Percentiles rank a stretch among this genome's conserved stretches.
phyloP scores from a whole-genome alignment of 2,113 vertebrate genomes.

The Psilopsiagon aymara region DNA sequence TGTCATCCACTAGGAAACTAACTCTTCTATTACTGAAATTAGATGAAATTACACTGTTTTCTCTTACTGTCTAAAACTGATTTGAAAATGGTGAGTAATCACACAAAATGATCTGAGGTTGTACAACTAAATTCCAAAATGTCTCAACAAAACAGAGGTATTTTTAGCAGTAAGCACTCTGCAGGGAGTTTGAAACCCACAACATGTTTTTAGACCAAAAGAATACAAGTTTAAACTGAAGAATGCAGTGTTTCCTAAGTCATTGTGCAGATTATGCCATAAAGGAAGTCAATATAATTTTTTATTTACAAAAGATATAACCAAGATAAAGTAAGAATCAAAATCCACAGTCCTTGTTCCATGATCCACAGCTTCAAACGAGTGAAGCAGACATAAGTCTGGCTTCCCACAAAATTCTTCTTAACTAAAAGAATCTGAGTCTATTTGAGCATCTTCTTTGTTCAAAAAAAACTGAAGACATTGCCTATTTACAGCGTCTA shows the following conservation, averaged over 20 bases:
- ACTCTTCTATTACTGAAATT: slow-evolving; percentile 3
- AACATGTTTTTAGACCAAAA: not conserved
- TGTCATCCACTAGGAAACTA: not conserved
- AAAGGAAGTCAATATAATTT: not conserved
- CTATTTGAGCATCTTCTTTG: not conserved
- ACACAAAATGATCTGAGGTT: not conserved
- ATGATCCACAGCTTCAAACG: not conserved
- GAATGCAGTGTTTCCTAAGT: not conserved
- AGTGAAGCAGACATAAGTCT: not conserved
- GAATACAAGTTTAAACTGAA: not conserved
- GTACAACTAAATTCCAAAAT: not conserved
- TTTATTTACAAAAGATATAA: not conserved
- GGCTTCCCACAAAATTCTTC: not conserved
- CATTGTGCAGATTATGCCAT: not conserved
- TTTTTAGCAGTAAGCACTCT: not conserved
- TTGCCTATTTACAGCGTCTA: not conserved
- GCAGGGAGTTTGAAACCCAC: not conserved
- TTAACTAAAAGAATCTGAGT: not conserved
- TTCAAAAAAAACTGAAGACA: not conserved
- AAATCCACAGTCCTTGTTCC: not conserved
- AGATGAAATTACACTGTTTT: not conserved
- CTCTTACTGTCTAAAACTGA: not conserved
- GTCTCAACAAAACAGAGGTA: not conserved
- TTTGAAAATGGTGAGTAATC: slow-evolving; percentile 18
- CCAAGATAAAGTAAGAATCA: not conserved